Conservation (phyloP, 1,140 invertebrate genomes). For the Tetragonula clypearis region DNA sequence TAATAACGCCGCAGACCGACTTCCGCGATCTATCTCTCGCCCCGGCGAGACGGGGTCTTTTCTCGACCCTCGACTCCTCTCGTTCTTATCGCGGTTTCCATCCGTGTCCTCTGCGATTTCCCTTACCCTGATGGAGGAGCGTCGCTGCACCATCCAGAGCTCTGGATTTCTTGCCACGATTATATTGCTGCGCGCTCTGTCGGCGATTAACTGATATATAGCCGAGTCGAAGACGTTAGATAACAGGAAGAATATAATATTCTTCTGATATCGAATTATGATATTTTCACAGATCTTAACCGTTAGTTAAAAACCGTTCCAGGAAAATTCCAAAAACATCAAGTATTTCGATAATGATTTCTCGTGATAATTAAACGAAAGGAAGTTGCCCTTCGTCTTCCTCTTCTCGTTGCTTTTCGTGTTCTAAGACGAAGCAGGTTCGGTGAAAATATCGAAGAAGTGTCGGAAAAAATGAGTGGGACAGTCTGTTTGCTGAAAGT, state of each 20-base stretch:
- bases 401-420: neutral
- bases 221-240: neutral
- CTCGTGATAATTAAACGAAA: neutral
- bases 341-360: neutral
- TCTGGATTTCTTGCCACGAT: slow-evolving; percentile 19
- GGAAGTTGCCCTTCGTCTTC: neutral
- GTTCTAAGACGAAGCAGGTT: neutral
- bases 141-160: neutral
- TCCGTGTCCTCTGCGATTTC: slow-evolving; percentile 29
- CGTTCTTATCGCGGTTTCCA: slow-evolving; percentile 50
- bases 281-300: too few species aligned
- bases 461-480: neutral
- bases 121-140: slow-evolving; percentile 9
- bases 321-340: too few species aligned
- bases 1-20: slow-evolving; percentile 72
- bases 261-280: too few species aligned
- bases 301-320: too few species aligned
- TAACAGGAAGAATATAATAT: too few species aligned
- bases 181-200: neutral
- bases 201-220: slow-evolving; percentile 56
- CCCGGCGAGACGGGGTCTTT: slow-evolving; percentile 37
- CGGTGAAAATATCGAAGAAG: neutral
- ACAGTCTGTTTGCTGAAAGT: neutral
- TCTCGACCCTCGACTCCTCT: slow-evolving; percentile 31
- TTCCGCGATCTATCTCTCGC: slow-evolving; percentile 71